Base-by-base conservation (phyloP, 2,888 invertebrate species). In the Athalia rosae region DNA sequence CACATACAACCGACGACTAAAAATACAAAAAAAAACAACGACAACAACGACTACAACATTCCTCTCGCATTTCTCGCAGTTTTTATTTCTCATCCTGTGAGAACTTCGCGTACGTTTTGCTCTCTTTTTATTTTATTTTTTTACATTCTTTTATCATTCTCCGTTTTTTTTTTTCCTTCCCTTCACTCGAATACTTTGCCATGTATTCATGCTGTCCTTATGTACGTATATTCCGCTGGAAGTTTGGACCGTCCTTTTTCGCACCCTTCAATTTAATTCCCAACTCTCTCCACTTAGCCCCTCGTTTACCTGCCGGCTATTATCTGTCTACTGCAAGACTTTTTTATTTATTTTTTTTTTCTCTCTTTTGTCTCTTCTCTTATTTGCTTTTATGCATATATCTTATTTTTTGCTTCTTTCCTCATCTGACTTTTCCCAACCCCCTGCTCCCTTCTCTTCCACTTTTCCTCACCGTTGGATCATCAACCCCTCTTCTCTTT, bases 331-430 rank as follows among this genome's bases (percentile, higher is more conserved):
- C 43, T 45, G 45, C 63, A 43, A 45, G 63, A 63, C n/a, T 63
- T 63, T 61, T 61, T 61, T 61, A 61, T 61, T 61, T 45, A 41
- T 63, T 45, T 4, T 63, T 43, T 45, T 15, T 63, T n/a, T 45
- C 11, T 45, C 28, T 63, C 63, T 45, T 63, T 63, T 3, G 5
- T 15, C 0, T 41, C 41, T 28, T 7, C 41, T 15, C 58, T 13
- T 58, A n/a, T 15, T 56, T 13, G 58, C 13, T 15, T 58, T 15
- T 58, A 13, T 58, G 13, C 58, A n/a, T 58, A 7, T 1, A 1
- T 7, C 7, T 28, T 8, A 13, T 13, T 41, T 62, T 62, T 62
- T 62, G 11, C n/a, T 62, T 62, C 43, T 41, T 62, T 9, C 11
- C 8, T 41, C 9, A 6, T 62, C 62, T 7, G 28, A 28, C 28